Conservation (phyloP, 2,113 vertebrate species). For the Geococcyx californianus region DNA sequence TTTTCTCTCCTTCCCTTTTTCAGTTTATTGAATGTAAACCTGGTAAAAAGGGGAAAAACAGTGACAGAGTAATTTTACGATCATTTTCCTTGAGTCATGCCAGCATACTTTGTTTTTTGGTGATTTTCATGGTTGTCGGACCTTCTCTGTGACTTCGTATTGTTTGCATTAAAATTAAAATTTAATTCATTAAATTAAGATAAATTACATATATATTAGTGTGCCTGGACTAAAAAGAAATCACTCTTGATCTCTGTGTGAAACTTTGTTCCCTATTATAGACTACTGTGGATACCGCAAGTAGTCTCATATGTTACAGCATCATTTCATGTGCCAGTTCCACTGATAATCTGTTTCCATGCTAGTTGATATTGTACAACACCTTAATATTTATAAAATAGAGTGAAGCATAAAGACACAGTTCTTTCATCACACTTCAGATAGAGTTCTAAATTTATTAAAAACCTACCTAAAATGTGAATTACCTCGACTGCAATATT, state of each 20-base stretch:
- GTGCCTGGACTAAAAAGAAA: neutral
- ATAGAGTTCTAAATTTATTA: neutral
- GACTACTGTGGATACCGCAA: neutral
- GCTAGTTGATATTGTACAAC: neutral
- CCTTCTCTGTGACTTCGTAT: neutral
- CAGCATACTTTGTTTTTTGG: neutral
- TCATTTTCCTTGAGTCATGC: neutral
- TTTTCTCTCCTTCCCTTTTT: neutral
- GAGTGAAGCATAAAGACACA: neutral
- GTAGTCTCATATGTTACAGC: neutral
- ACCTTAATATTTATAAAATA: neutral
- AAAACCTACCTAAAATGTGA: neutral
- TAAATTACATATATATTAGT: neutral
- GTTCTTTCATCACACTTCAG: neutral
- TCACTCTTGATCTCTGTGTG: neutral
- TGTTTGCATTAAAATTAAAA: neutral
- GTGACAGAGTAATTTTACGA: neutral
- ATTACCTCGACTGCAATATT: neutral
- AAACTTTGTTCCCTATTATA: neutral
- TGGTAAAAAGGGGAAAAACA: neutral
- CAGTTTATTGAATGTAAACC: neutral
- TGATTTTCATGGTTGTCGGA: neutral
- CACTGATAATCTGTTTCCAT: neutral
- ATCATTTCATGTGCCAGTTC: neutral
- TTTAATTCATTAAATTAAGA: neutral